Conservation (phyloP, 2,797 vertebrate species). For the Galago senegalensis region DNA sequence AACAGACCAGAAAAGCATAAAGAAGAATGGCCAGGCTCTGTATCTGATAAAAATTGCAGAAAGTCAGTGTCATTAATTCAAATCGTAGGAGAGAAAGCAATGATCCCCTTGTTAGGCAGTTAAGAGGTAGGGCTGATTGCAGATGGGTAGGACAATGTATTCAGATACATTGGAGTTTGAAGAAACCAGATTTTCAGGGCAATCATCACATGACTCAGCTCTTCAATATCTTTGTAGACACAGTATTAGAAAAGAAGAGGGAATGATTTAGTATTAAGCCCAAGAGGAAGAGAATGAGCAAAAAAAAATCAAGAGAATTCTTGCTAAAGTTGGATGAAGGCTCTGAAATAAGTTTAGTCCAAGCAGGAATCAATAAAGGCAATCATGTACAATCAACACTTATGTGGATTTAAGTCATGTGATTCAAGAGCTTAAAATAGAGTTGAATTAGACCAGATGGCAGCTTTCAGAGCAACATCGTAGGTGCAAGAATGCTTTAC, state of each 20-base stretch:
- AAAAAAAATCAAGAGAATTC: slow-evolving; percentile 76
- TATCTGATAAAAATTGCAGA: background rate
- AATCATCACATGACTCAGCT: background rate
- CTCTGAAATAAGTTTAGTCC: slow-evolving; percentile 84
- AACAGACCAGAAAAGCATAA: background rate
- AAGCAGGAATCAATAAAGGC: slow-evolving; percentile 90
- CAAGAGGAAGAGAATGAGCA: slow-evolving; percentile 61
- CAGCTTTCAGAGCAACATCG: slow-evolving; percentile 80
- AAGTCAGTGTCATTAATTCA: background rate
- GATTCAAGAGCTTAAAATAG: slow-evolving; percentile 87
- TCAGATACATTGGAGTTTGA: background rate
- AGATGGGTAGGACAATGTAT: background rate
- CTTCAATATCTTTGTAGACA: slow-evolving; percentile 63
- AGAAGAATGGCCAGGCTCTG: background rate
- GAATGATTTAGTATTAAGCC: slow-evolving; percentile 58
- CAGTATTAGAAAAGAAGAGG: slow-evolving; percentile 59
- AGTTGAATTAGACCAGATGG: slow-evolving; percentile 88
- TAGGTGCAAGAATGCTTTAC: slow-evolving; percentile 85
- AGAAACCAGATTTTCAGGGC: background rate
- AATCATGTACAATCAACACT: slow-evolving; percentile 91
- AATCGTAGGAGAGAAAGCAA: background rate
- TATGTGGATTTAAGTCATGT: slow-evolving; percentile 88
- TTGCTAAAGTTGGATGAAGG: slow-evolving; percentile 78
- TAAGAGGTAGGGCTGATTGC: background rate
- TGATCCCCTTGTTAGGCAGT: background rate